These are phyloP conservation scores for Acanthurus lineatus DNA, from an alignment of 2,797 vertebrate genomes.

Conservation along the genomic window DNA sequence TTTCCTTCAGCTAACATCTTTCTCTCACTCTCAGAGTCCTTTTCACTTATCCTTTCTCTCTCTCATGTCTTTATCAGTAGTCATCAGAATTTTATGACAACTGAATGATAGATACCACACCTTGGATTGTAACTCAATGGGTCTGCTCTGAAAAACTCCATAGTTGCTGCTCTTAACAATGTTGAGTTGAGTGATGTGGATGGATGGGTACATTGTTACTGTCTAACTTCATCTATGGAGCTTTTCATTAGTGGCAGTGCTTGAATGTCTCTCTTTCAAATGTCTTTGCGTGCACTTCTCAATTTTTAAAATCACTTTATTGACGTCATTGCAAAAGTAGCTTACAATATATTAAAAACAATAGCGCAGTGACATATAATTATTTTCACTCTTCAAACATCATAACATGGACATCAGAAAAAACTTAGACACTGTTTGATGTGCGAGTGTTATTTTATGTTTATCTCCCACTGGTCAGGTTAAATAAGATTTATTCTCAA, in stretches of 20 bases:
- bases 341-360: background rate
- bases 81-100: conserved; percentile 59
- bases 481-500: conserved; percentile 19
- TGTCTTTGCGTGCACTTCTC: background rate
- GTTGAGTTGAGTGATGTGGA: conserved; percentile 19
- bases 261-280: background rate
- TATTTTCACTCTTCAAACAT: background rate
- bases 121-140: conserved; percentile 37
- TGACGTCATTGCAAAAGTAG: background rate
- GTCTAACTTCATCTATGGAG: conserved; percentile 28
- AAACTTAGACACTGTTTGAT: background rate
- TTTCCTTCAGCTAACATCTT: conserved; percentile 47
- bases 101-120: conserved; percentile 51
- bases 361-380: background rate
- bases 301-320: conserved; percentile 1
- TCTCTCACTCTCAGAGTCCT: conserved; percentile 8
- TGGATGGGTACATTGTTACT: conserved; percentile 12
- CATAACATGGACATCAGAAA: background rate
- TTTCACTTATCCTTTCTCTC: background rate
- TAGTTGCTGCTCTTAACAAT: conserved; percentile 12
- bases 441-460: background rate
- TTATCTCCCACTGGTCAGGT: conserved; percentile 6
- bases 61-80: conserved; percentile 54
- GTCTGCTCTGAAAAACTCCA: conserved; percentile 15
- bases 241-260: conserved; percentile 23